Evolutionary conservation across 92 coral and sea anemone species (phyloP).

Genomic region (Phymanthus crucifer): DNA sequence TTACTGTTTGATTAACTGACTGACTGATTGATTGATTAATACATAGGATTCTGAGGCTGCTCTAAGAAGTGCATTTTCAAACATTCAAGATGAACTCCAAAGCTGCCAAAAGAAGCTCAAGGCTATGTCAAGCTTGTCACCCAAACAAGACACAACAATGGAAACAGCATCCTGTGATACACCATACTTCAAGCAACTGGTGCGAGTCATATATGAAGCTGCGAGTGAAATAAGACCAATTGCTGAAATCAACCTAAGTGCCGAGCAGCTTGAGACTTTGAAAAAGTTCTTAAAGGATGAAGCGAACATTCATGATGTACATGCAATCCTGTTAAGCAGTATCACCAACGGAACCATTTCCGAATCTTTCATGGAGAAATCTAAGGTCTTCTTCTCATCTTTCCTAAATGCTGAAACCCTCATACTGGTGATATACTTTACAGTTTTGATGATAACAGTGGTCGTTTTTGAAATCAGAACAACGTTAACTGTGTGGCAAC

Average conservation of each 20-base stretch:
- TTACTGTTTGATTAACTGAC: neutral
- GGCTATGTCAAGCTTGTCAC: neutral
- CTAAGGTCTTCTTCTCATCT: slow-evolving; percentile 14
- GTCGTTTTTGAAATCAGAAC: slow-evolving; percentile 62
- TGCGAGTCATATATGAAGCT: slow-evolving; percentile 55
- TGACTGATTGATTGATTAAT: neutral
- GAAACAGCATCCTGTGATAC: slow-evolving; percentile 50
- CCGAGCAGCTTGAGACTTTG: slow-evolving; percentile 40
- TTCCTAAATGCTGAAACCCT: slow-evolving; percentile 51
- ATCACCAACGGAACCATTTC: slow-evolving; percentile 30
- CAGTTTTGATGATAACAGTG: slow-evolving; percentile 26
- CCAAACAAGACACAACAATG: neutral
- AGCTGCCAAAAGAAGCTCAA: slow-evolving; percentile 4
- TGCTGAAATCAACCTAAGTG: neutral
- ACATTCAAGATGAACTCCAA: slow-evolving; percentile 31
- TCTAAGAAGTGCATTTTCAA: slow-evolving; percentile 28
- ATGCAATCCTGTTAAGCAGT: slow-evolving; percentile 50
- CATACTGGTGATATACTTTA: slow-evolving; percentile 29
- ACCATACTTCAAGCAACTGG: slow-evolving; percentile 79
- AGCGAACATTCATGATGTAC: slow-evolving; percentile 70
- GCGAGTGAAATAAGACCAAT: slow-evolving; percentile 36
- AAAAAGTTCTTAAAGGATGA: slow-evolving; percentile 56
- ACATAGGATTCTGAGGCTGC: slow-evolving; percentile 4
- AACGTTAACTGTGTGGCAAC: slow-evolving; percentile 61
- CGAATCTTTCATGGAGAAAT: slow-evolving; percentile 5